phyloP scores from a whole-genome alignment of 2,888 invertebrate species.

The Empis stercorea region DNA sequence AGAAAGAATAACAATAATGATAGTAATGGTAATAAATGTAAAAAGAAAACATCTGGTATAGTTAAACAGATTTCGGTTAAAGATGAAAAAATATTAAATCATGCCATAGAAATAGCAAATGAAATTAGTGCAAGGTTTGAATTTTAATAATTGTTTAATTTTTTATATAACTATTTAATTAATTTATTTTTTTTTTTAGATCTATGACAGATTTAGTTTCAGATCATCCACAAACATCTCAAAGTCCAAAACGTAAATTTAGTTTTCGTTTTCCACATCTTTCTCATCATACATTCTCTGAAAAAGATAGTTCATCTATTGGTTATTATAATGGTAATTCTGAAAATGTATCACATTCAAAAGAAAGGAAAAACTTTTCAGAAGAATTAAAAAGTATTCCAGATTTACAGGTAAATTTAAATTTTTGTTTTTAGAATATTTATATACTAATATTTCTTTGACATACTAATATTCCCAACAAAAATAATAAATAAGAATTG shows the following conservation, averaged over 20 bases:
- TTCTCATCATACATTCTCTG: slow-evolving; percentile 21
- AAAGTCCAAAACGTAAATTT: slow-evolving; percentile 61
- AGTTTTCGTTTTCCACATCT: slow-evolving; percentile 57
- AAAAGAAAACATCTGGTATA: slow-evolving; percentile 35
- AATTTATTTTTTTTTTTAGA: slow-evolving; percentile 18
- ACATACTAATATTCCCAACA: too few species aligned
- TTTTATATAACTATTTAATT: background rate
- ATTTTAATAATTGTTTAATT: background rate
- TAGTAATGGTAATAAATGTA: slow-evolving; percentile 28
- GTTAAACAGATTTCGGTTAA: slow-evolving; percentile 90
- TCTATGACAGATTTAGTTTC: slow-evolving; percentile 49
- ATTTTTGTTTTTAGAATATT: too few species aligned
- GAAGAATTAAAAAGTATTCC: slow-evolving; percentile 77
- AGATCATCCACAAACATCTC: slow-evolving; percentile 43
- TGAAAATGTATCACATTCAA: slow-evolving; percentile 31
- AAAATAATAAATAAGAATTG: too few species aligned
- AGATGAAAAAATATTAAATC: slow-evolving; percentile 81
- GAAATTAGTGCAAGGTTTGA: slow-evolving; percentile 65
- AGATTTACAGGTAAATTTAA: slow-evolving; percentile 72
- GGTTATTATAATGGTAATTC: slow-evolving; percentile 26
- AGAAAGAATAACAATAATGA: slow-evolving; percentile 22
- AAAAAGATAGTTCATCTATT: slow-evolving; percentile 17
- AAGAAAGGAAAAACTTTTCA: slow-evolving; percentile 64
- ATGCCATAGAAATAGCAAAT: slow-evolving; percentile 85
- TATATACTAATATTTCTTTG: too few species aligned